Evolutionary conservation across 2,113 vertebrate genomes (phyloP), one percentile per base, ranked within the genome.

Genomic region (Podarcis raffonei): DNA sequence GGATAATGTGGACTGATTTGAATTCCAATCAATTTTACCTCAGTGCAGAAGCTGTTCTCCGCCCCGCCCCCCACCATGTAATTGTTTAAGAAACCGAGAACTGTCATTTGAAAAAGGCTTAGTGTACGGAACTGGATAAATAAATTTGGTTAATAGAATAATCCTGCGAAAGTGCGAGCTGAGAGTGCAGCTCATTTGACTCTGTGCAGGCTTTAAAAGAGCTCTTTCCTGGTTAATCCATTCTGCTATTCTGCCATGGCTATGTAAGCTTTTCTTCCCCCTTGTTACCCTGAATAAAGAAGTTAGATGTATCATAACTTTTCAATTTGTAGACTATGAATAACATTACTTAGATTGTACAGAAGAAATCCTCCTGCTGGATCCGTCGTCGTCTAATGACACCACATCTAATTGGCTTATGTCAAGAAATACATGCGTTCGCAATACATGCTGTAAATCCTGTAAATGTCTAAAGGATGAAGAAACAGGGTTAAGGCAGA

Each of bases 141-240:
- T 13, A 2, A 89, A 92, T 94, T 91, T 90, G 89, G 90, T 91
- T 76, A 65, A 77, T 27, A 65, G 16, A 25, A 85, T 85, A 85
- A 76, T 85, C 74, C 57, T 65, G 30, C 39, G 39, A 59, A 77
- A 77, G 23, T 76, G n/a, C 23, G 39, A 5, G 2, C 9, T 32
- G 39, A 57, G 80, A 79, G 30, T 68, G 32, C 16, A n/a, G 75
- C 37, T 93, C 93, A 86, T 91, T 93, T 87, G 83, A 83, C 91
- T 94, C 93, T 87, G 83, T 3, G 0, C 93, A 88, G 0, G 0
- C 90, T 79, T 94, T 94, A 93, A 94, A 95, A 95, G 92, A 95
- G 92, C 89, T 93, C 83, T 59, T 91, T 93, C 89, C 94, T 95
- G 48, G 94, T 86, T 95, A 92, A 93, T 93, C 75, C 88, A 87